phyloP scores from a whole-genome alignment of 2,113 vertebrate genomes.

The Anoplopoma fimbria region DNA sequence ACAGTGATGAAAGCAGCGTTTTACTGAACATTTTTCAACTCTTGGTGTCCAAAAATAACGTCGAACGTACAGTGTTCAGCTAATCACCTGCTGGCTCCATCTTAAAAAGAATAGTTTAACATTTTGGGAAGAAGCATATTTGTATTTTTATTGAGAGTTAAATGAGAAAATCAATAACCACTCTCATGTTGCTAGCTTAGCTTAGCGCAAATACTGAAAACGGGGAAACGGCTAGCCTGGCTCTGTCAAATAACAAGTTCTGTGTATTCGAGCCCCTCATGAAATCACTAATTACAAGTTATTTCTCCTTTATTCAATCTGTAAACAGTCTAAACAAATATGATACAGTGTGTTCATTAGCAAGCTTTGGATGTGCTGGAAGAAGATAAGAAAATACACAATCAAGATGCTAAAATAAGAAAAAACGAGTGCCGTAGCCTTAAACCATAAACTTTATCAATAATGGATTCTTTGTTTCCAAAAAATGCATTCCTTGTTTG shows the following conservation, averaged over 20 bases:
- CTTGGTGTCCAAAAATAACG: too few relatives aligned
- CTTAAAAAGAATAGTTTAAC: background rate
- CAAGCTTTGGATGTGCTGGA: background rate
- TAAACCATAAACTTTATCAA: constrained; percentile 14
- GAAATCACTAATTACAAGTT: background rate
- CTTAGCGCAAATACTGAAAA: background rate
- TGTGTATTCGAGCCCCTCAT: background rate
- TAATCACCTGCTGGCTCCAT: background rate
- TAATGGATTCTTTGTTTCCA: constrained; percentile 29
- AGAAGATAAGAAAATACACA: background rate
- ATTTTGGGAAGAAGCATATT: background rate
- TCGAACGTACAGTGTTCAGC: too few relatives aligned
- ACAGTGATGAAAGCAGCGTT: too few relatives aligned
- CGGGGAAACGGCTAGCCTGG: background rate
- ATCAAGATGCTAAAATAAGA: background rate
- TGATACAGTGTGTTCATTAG: background rate
- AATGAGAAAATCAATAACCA: background rate
- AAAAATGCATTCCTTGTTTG: background rate
- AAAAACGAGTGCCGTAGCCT: background rate
- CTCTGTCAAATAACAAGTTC: background rate
- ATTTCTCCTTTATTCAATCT: background rate
- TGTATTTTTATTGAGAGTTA: background rate
- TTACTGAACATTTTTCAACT: too few relatives aligned
- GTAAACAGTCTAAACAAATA: background rate
- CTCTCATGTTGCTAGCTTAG: background rate